Evolutionary conservation across 2,888 invertebrate genomes (phyloP), one percentile per base, ranked within the genome.

Genomic region (Cactoblastis cactorum): DNA sequence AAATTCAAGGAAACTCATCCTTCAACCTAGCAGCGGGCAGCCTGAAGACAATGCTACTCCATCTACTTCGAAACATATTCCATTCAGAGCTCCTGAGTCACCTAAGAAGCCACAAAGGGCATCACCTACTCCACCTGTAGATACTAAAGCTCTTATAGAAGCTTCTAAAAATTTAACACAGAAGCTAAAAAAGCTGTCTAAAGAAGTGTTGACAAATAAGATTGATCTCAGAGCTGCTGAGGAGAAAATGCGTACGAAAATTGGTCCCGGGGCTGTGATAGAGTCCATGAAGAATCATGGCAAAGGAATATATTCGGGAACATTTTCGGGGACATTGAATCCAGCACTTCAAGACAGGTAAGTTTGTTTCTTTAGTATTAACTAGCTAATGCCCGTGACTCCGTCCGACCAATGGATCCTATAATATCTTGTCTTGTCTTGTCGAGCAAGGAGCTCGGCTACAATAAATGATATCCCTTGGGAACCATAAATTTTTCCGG

Each of bases 281-380:
- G 96, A 96, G 76, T 95, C 95, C 67, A 96, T 97, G 96, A 94
- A 95, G 79, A 97, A 97, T 77, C 96, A 97, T 69, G 96, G 97
- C 60, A 96, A 96, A 80, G 98, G 97, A 65, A 96, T 98, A 57
- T 98, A 97, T 86, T 98, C 97, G 11, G 98, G 98, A 58, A 98
- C 98, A 55, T 98, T 98, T 83, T 97, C 97, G 73, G 98, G 98
- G 49, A 98, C 97, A 14, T 81, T 98, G 49, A 98, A 97, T 82
- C 98, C 97, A 49, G 96, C 97, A 39, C 91, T 97, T 45, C 98
- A 98, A 85, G 98, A 98, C 83, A 94, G 94, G 74, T 90, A 60
- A 74, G 38, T 57, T n/a, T n/a, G n/a, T n/a, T n/a, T n/a, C n/a
- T n/a, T n/a, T n/a, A n/a, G n/a, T n/a, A n/a, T n/a, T n/a, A n/a